A percentile compares a stretch with the other conserved stretches of the same genome.
These are phyloP conservation scores for Leucoma salicis DNA, from an alignment of 2,888 invertebrate species.

Conservation along the genomic window DNA sequence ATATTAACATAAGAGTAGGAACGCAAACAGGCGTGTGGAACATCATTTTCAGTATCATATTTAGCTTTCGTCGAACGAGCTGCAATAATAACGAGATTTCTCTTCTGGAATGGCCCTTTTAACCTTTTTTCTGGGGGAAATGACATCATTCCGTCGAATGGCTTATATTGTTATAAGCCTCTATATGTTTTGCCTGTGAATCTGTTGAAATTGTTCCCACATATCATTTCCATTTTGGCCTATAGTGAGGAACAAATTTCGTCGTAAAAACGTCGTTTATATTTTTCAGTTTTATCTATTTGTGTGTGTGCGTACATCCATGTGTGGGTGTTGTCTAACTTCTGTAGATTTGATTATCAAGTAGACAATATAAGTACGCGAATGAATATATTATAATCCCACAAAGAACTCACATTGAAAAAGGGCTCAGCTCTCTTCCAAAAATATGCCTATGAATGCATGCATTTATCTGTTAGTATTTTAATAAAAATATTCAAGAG, in stretches of 20 bases:
- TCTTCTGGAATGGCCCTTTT: constrained; percentile 50
- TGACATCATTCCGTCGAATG: constrained; percentile 50
- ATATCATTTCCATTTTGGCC: constrained; percentile 34
- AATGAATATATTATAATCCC: too few species aligned
- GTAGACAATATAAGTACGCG: too few species aligned
- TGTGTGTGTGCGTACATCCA: background rate
- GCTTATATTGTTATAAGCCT: constrained; percentile 52
- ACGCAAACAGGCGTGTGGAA: constrained; percentile 27
- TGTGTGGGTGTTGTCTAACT: too few species aligned
- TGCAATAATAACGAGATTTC: constrained; percentile 50
- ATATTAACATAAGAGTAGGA: too few species aligned
- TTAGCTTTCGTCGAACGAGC: constrained; percentile 45
- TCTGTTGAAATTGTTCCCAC: constrained; percentile 37
- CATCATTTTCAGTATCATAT: constrained; percentile 43
- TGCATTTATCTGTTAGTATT: too few species aligned
- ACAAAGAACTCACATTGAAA: too few species aligned
- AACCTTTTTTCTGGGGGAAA: constrained; percentile 50
- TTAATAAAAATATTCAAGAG: too few species aligned
- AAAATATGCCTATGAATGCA: too few species aligned
- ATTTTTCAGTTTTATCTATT: constrained; percentile 13
- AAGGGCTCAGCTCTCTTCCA: too few species aligned
- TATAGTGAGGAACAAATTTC: constrained; percentile 26
- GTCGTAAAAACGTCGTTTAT: constrained; percentile 27
- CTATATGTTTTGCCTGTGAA: constrained; percentile 43
- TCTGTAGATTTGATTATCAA: too few species aligned